These are phyloP conservation scores for Brachionus sp. DNA, from an alignment of 1,140 invertebrate genomes.

Conservation along the genomic window DNA sequence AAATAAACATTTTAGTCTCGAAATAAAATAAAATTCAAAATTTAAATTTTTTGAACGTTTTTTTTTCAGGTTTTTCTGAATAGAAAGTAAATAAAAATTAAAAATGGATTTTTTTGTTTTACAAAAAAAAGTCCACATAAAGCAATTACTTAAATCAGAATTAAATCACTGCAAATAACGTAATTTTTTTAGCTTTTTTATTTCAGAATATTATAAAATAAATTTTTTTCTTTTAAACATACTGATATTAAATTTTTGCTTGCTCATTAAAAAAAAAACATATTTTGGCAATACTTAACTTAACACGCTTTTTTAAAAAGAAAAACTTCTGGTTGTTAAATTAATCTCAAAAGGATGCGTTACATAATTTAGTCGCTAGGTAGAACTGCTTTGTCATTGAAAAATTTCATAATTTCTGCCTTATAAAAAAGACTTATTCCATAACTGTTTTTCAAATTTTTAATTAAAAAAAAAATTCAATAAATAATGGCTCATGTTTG, in stretches of 20 bases:
- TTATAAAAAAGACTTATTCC: background rate
- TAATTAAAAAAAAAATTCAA: background rate
- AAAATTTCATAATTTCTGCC: background rate
- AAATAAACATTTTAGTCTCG: background rate
- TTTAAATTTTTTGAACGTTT: too few species aligned
- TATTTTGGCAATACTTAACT: background rate
- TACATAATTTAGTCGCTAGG: background rate
- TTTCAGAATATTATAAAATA: background rate
- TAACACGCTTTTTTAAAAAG: background rate
- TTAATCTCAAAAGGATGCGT: background rate
- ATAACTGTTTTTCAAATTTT: background rate
- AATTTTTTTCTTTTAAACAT: background rate
- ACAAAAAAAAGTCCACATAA: too few species aligned
- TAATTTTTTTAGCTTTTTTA: background rate
- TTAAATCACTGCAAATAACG: background rate
- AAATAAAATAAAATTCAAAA: too few species aligned
- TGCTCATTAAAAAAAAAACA: background rate
- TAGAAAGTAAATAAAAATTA: too few species aligned
- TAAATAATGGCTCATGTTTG: conserved; percentile 17
- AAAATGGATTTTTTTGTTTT: too few species aligned
- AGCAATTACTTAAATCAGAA: too few species aligned
- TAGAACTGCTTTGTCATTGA: background rate
- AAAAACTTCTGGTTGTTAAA: background rate
- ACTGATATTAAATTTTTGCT: background rate
- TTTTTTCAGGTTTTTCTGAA: too few species aligned